These are phyloP conservation scores for Drosophila busckii DNA, from an alignment of 1,140 invertebrate genomes.

Conservation along the genomic window DNA sequence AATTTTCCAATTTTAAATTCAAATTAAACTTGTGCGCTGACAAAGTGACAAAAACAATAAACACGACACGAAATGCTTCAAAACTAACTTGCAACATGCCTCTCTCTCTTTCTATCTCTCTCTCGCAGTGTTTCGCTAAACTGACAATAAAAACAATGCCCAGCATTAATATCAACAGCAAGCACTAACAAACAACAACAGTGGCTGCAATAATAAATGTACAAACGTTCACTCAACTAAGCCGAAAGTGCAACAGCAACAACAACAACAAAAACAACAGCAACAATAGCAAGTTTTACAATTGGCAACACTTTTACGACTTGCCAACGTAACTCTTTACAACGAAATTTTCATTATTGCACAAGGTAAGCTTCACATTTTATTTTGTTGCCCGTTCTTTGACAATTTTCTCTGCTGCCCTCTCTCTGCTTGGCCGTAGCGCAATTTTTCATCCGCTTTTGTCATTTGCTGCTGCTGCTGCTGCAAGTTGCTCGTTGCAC, in stretches of 20 bases:
- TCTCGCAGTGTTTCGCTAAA: no score
- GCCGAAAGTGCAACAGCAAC: constrained; percentile 43
- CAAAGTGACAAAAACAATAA: constrained; percentile 70
- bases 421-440: no score
- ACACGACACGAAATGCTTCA: constrained; percentile 36
- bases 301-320: constrained; percentile 70
- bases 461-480: constrained; percentile 7
- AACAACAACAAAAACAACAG: constrained; percentile 22
- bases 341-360: constrained; percentile 73
- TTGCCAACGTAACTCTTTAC: constrained; percentile 66
- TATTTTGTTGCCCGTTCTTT: constrained; percentile 6
- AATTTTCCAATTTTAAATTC: constrained; percentile 18
- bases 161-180: no score
- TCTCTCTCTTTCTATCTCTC: background rate
- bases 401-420: background rate
- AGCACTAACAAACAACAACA: no score
- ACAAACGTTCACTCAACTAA: no score
- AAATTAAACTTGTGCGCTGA: constrained; percentile 41
- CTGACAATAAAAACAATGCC: constrained; percentile 38
- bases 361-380: constrained; percentile 49
- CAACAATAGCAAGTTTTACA: constrained; percentile 22
- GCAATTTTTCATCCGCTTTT: no score
- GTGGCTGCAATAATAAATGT: no score
- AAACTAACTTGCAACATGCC: constrained; percentile 21
- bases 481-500: constrained; percentile 1